These are phyloP conservation scores for Aethina tumida DNA, from an alignment of 1,140 invertebrate genomes.

Conservation along the genomic window DNA sequence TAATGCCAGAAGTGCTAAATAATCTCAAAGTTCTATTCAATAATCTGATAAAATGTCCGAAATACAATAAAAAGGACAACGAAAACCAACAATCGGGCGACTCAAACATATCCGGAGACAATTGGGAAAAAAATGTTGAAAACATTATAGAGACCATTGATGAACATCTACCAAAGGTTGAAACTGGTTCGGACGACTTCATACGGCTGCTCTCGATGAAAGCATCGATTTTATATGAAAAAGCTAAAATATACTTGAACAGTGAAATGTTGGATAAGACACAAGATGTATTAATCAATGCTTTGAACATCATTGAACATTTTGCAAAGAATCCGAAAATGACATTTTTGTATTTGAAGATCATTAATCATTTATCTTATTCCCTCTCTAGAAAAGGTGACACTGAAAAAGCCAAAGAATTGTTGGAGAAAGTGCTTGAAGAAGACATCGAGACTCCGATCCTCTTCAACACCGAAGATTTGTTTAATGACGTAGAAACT, in stretches of 20 bases:
- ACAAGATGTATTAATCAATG: constrained; percentile 18
- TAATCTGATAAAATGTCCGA: background rate
- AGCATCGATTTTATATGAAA: constrained; percentile 27
- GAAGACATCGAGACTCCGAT: constrained; percentile 10
- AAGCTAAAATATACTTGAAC: constrained; percentile 24
- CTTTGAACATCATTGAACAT: constrained; percentile 21
- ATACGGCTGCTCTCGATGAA: constrained; percentile 25
- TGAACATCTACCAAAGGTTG: background rate
- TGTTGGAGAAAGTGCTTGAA: constrained; percentile 20
- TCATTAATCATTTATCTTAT: constrained; percentile 78
- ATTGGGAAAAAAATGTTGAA: constrained; percentile 1
- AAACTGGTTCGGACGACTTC: constrained; percentile 9
- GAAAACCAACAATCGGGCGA: background rate
- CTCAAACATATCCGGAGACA: background rate
- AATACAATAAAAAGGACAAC: background rate
- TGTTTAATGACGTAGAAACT: constrained; percentile 20
- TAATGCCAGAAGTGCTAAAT: background rate
- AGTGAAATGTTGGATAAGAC: constrained; percentile 13
- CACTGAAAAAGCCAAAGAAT: constrained; percentile 19
- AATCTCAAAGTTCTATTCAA: background rate
- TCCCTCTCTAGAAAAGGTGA: constrained; percentile 23
- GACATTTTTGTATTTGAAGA: constrained; percentile 59
- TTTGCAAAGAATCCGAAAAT: constrained; percentile 21
- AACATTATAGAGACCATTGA: constrained; percentile 5
- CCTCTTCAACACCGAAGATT: constrained; percentile 27